Conservation (phyloP, 2,113 vertebrate genomes). For the Rhinoderma darwinii region DNA sequence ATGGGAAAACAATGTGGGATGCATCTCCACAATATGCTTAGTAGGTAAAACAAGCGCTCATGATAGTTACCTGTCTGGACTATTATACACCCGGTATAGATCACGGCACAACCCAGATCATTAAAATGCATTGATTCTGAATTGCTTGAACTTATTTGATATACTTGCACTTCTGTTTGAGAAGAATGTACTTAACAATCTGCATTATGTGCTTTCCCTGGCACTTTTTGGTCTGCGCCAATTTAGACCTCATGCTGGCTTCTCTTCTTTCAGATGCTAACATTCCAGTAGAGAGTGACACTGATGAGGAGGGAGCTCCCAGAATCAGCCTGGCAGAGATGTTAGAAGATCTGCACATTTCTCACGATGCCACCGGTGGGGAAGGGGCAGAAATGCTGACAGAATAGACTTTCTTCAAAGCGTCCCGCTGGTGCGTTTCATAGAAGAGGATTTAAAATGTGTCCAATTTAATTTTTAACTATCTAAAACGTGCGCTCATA, state of each 20-base stretch:
- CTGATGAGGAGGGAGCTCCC: constrained; percentile 91
- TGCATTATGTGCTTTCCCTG: constrained; percentile 14
- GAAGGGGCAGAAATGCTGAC: constrained; percentile 91
- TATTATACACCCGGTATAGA: too few species aligned
- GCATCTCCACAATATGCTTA: too few species aligned
- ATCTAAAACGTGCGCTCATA: constrained; percentile 25
- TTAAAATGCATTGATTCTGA: neutral
- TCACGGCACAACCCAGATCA: too few species aligned
- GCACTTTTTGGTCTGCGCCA: constrained; percentile 7
- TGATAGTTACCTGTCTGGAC: too few species aligned
- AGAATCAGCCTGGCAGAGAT: constrained; percentile 90
- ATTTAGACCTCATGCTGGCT: constrained; percentile 20
- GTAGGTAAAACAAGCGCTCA: too few species aligned
- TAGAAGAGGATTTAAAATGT: constrained; percentile 46
- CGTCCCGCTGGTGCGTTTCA: constrained; percentile 23
- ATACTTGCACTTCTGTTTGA: neutral
- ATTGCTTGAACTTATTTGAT: neutral
- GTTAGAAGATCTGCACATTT: constrained; percentile 92
- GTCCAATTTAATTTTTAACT: constrained; percentile 44
- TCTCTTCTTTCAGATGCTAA: constrained; percentile 74
- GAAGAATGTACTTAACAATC: neutral
- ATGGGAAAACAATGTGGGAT: too few species aligned
- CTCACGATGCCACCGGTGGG: constrained; percentile 88
- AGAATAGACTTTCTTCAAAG: constrained; percentile 61
- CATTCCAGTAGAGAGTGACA: constrained; percentile 91